These are phyloP conservation scores for Protonibea diacanthus DNA, from an alignment of 2,797 vertebrate genomes.

Conservation along the genomic window DNA sequence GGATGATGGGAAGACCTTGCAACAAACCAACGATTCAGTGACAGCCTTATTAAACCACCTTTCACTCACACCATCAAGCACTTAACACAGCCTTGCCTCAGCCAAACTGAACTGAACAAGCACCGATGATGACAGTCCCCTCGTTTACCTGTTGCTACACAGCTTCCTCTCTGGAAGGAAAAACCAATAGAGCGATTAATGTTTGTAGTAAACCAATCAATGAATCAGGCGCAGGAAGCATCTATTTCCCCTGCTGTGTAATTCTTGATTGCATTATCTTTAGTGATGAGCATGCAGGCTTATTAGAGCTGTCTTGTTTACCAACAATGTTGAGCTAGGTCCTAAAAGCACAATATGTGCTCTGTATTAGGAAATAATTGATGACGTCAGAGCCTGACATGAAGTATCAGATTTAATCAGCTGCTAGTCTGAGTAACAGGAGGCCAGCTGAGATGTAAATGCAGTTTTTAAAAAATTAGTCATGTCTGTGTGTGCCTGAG, in stretches of 20 bases:
- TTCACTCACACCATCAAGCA: conserved; percentile 41
- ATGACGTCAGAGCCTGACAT: conserved; percentile 29
- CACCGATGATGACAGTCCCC: conserved; percentile 32
- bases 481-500: conserved; percentile 19
- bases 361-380: conserved; percentile 47
- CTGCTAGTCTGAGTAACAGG: conserved; percentile 21
- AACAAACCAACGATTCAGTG: conserved; percentile 41
- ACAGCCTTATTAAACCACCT: conserved; percentile 52
- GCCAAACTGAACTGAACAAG: conserved; percentile 61
- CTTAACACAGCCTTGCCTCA: conserved; percentile 32
- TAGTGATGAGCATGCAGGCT: conserved; percentile 34
- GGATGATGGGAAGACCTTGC: conserved; percentile 38
- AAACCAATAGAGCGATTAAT: conserved; percentile 65
- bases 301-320: conserved; percentile 48
- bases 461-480: conserved; percentile 42
- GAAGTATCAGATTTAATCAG: conserved; percentile 43
- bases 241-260: conserved; percentile 57
- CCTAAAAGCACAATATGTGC: conserved; percentile 50
- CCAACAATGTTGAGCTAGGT: conserved; percentile 18
- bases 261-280: conserved; percentile 67
- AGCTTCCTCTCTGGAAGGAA: conserved; percentile 53
- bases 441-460: conserved; percentile 32
- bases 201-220: conserved; percentile 66
- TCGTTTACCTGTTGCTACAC: conserved; percentile 52
- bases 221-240: conserved; percentile 31